Conservation (phyloP, 1,140 invertebrate species). For the Diorhabda elongata region DNA sequence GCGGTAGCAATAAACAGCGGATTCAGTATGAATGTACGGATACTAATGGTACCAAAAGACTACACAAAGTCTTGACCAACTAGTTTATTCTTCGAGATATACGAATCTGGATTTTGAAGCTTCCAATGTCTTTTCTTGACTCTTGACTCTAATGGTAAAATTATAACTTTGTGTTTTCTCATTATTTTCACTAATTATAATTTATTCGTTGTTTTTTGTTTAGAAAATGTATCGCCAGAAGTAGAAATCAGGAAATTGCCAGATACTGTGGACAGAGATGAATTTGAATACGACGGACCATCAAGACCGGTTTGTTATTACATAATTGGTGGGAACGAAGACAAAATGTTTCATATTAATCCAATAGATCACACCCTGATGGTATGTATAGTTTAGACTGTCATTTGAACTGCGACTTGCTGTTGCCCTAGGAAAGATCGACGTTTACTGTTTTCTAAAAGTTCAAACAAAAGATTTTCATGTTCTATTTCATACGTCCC, state of each 20-base stretch:
- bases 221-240: conserved; percentile 69
- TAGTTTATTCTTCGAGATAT: too few species aligned
- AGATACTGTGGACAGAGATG: conserved; percentile 79
- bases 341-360: conserved; percentile 68
- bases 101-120: too few species aligned
- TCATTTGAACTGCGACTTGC: not conserved
- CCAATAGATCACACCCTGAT: conserved; percentile 62
- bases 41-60: too few species aligned
- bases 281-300: conserved; percentile 75
- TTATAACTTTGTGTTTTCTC: too few species aligned
- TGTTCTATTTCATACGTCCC: too few species aligned
- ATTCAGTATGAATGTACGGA: too few species aligned
- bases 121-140: too few species aligned
- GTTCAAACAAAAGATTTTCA: too few species aligned
- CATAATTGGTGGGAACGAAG: conserved; percentile 75
- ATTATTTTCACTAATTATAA: conserved; percentile 6
- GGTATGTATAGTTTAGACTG: conserved; percentile 25
- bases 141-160: too few species aligned
- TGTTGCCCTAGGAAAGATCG: not conserved
- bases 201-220: conserved; percentile 24
- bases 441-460: too few species aligned
- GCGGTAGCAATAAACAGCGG: too few species aligned
- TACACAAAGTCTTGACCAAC: too few species aligned
- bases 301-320: conserved; percentile 81
- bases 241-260: conserved; percentile 67